Percentiles rank a stretch among this genome's conserved stretches.
phyloP scores from a whole-genome alignment of 2,888 invertebrate genomes.

The Pilophorus perplexus region DNA sequence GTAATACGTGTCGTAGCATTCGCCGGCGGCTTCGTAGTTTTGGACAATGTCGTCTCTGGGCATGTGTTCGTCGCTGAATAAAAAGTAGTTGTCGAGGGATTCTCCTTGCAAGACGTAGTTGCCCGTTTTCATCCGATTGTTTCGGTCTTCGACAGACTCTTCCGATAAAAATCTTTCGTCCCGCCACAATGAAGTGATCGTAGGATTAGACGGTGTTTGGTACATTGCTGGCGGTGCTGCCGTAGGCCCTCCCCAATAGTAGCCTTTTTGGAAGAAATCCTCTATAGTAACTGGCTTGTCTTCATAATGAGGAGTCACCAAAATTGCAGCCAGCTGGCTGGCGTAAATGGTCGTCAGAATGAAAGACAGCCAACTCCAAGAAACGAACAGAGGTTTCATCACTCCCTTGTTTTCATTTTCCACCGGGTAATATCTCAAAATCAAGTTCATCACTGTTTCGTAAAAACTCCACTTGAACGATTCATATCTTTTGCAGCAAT shows the following conservation, averaged over 20 bases:
- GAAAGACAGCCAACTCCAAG: conserved; percentile 21
- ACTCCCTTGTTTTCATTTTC: background rate
- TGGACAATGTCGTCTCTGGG: conserved; percentile 10
- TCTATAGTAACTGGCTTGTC: background rate
- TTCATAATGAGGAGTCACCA: conserved; percentile 21
- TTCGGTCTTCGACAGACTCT: conserved; percentile 4
- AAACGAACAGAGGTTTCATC: conserved; percentile 17
- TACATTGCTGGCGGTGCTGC: background rate
- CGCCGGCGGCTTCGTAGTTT: conserved; percentile 12
- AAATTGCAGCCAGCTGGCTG: conserved; percentile 16
- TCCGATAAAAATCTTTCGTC: background rate
- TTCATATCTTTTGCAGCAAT: background rate
- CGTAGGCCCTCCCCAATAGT: background rate
- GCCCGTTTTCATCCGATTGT: conserved; percentile 15
- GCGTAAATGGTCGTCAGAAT: background rate
- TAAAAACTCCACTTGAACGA: conserved; percentile 16
- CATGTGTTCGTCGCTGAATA: conserved; percentile 7
- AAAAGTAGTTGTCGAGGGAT: conserved; percentile 3
- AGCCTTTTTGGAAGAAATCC: conserved; percentile 3
- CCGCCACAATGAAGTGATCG: background rate
- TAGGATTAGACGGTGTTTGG: no score
- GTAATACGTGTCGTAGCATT: conserved; percentile 11
- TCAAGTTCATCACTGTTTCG: conserved; percentile 1
- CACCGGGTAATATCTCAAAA: conserved; percentile 7
- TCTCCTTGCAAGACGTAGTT: conserved; percentile 26